Evolutionary conservation across 2,113 vertebrate species (phyloP), one percentile per base, ranked within the genome.

Genomic region (Stomatorhinus ivindoensis): DNA sequence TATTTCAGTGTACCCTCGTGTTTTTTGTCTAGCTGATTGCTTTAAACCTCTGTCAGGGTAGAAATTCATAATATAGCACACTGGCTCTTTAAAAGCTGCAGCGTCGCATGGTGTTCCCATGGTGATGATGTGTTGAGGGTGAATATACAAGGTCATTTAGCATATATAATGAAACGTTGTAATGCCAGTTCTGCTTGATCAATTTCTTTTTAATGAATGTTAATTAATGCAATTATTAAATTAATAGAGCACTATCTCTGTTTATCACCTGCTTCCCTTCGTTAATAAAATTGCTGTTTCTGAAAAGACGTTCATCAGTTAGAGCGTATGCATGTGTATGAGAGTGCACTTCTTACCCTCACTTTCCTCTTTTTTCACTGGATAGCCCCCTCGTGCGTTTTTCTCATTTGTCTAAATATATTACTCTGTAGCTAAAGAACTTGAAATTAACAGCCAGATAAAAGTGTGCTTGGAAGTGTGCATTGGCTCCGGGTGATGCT

Each of bases 141-240:
- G 92, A 91, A 93, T 96, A 95, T 96, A 95, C 92, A 94, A 93
- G 95, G 93, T 94, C 91, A 92, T 96, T 96, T 95, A 93, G 94
- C 93, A 93, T 90, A 92, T 93, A 94, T 96, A 96, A 96, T 94
- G 93, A 93, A 87, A 93, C 93, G 93, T 94, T 96, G 95, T 95
- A 95, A 96, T 96, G 94, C 93, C 92, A 92, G 94, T 90, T 91
- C 93, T 91, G 92, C 88, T 92, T 95, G 96, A 96, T 96, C 95
- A 94, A 95, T 95, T 93, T 94, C 92, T 93, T 92, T 95, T 96
- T 96, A 95, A 96, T 95, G 94, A 95, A 94, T 92, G 92, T 96
- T 95, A 96, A 96, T 96, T 96, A 95, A 94, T 93, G 92, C 93
- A 95, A 95, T 96, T 93, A 93, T 96, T 95, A 95, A 96, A 95